Evolutionary conservation across 2,797 vertebrate genomes (phyloP), one percentile per base, ranked within the genome.

Genomic region (Podargus strigoides): DNA sequence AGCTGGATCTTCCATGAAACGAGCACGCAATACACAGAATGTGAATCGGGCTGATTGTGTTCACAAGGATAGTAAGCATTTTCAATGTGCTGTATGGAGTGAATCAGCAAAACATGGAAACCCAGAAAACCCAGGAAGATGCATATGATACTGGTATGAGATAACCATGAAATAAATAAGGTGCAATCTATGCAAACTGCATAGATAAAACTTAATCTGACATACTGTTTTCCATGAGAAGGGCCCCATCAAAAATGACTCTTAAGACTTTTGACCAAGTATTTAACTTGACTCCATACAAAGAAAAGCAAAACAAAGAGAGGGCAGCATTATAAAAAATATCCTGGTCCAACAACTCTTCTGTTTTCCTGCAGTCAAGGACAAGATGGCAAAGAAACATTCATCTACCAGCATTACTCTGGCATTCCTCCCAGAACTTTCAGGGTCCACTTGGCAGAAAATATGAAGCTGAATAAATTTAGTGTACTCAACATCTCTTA

Each of bases 391-490:
- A 91, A 59, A 86, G 80, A 91, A 88, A 46, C 17, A 76, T 91
- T 83, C 10, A 89, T 81, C 92, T 79, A 85, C 47, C 67, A 79
- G 74, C 84, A 82, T 63, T 15, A 12, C 10, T 59, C 44, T 95
- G 96, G 96, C 94, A 91, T 67, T 89, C 68, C 84, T 96, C 94
- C 96, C 95, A 96, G 96, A 95, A 87, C 55, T 82, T 87, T 66
- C 81, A 91, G 81, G 87, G 77, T 92, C 77, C 5, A 16, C 74
- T 91, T 86, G 77, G 63, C 90, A 95, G 74, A 95, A 95, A 88
- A 88, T 85, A 87, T 12, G 20, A 69, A 70, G 63, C 80, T 79
- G 80, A 88, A 76, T 82, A 92, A 95, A 93, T 95, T 94, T 42
- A 85, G 59, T 63, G 52, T 67, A 49, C 44, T 79, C 70, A 82